Conservation (phyloP, 1,140 invertebrate species). For the Zelostemma sp. region DNA sequence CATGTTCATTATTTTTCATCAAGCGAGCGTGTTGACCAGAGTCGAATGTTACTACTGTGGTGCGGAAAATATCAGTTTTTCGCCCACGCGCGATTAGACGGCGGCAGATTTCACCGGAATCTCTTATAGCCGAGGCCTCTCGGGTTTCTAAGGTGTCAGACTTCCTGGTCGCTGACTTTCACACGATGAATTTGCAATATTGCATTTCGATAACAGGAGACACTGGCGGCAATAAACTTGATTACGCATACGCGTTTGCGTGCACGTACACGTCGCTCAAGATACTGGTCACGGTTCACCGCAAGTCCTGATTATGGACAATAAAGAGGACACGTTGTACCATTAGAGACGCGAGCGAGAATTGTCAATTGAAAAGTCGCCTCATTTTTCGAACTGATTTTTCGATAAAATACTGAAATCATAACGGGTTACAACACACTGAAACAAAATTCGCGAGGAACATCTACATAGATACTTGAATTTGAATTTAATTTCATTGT, state of each 20-base stretch:
- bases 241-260: neutral
- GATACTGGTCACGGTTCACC: conserved; percentile 10
- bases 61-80: no score
- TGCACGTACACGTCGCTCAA: conserved; percentile 3
- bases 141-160: conserved; percentile 6
- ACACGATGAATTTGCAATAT: conserved; percentile 7
- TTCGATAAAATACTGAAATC: no score
- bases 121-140: conserved; percentile 3
- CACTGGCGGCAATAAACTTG: conserved; percentile 1
- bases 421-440: no score
- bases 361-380: no score
- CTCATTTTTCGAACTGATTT: no score
- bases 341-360: no score
- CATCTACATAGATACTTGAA: no score
- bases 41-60: no score
- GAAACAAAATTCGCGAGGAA: no score
- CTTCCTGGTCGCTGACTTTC: conserved; percentile 12
- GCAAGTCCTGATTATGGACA: conserved; percentile 3
- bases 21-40: no score
- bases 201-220: conserved; percentile 7
- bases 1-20: no score
- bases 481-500: no score
- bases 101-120: conserved; percentile 23
- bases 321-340: conserved; percentile 1
- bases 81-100: neutral